Evolutionary conservation across 2,797 vertebrate species (phyloP), one percentile per base, ranked within the genome.

Genomic region (Stomatorhinus walkeri): DNA sequence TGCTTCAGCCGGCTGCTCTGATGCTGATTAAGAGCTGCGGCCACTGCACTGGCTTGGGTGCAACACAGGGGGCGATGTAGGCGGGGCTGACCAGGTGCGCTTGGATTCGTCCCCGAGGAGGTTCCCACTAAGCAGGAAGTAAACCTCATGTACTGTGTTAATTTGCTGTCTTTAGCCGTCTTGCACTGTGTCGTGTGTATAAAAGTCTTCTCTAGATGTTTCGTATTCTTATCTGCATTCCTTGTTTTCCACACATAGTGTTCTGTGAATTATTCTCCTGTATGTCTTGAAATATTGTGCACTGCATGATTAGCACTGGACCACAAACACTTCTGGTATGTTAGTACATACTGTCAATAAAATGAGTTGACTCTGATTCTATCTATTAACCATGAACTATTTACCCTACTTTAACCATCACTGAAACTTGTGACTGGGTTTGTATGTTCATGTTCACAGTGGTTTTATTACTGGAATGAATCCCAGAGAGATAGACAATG

Each of bases 51-150:
- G 36, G 68, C 90, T 90, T 91, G 81, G 90, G 89, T 91, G 90
- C 28, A 56, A 14, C 89, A 61, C 85, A 46, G 8, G 85, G 43
- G n/a, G 89, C 5, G 10, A 19, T 88, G 86, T 52, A 56, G 81
- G 48, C 2, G 46, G 40, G 56, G 52, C 87, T 81, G 87, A 87
- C 89, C 88, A 91, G 94, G 95, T n/a, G 92, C 91, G 92, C 90
- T 92, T 92, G 88, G 81, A 90, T 88, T 68, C 32, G 88, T 87
- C 43, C 40, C 9, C 1, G 68, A 40, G 14, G 32, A 8, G 16
- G 32, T 6, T n/a, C 16, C 36, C 72, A 43, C 72, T 16, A 7
- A n/a, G 36, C 36, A 9, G 36, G 32, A 79, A 79, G 36, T 43
- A 79, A 40, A 32, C 64, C 24, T 59, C 56, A n/a, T 22, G 56